These are phyloP conservation scores for Rugalucina vietnamica DNA, from an alignment of 2,888 invertebrate species.

Conservation along the genomic window DNA sequence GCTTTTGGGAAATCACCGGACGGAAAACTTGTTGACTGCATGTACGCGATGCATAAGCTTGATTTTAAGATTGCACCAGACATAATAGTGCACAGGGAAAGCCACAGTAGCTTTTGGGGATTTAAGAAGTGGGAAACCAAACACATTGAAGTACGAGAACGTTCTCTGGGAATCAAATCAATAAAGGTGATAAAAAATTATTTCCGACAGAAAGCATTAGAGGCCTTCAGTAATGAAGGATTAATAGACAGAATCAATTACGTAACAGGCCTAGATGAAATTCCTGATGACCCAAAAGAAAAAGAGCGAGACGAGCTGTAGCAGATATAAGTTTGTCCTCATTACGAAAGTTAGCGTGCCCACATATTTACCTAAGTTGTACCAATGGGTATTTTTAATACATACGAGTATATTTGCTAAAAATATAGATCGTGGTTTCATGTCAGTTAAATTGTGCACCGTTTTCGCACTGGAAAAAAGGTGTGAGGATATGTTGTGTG, in stretches of 20 bases:
- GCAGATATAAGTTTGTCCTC: too few species aligned
- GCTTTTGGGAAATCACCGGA: neutral
- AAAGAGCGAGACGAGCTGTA: neutral
- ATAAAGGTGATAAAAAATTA: neutral
- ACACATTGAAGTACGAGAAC: neutral
- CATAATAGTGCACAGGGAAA: neutral
- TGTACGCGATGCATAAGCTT: neutral
- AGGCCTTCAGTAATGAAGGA: neutral
- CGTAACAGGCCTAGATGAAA: neutral
- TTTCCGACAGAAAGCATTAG: neutral
- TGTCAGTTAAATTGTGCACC: too few species aligned
- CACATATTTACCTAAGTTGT: too few species aligned
- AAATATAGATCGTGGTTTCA: too few species aligned
- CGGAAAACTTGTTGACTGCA: neutral
- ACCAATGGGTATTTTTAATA: too few species aligned
- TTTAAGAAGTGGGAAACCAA: neutral
- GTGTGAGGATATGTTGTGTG: too few species aligned
- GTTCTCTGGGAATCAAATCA: neutral
- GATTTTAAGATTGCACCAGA: neutral
- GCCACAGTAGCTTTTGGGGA: neutral
- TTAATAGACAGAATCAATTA: neutral
- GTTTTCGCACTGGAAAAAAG: too few species aligned
- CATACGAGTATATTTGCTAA: too few species aligned
- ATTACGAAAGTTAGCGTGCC: too few species aligned
- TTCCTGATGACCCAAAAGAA: neutral